These are phyloP conservation scores for Eurois occulta DNA, from an alignment of 2,888 invertebrate genomes.

Conservation along the genomic window DNA sequence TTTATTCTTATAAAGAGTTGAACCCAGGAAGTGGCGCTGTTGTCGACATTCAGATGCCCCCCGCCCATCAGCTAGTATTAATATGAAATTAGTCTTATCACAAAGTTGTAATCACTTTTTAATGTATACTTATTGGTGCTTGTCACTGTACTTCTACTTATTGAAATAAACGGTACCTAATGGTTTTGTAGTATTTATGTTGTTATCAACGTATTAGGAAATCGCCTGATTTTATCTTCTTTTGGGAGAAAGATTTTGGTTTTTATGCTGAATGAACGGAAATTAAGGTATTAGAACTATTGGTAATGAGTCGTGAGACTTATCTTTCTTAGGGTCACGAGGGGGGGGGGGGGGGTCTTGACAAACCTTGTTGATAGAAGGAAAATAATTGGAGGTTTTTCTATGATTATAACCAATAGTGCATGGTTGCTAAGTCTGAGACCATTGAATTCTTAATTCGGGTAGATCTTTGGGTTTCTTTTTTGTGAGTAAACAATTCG, in stretches of 20 bases:
- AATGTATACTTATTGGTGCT: not conserved
- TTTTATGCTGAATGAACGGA: not conserved
- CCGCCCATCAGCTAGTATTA: not conserved
- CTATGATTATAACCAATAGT: not conserved
- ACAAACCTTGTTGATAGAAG: not conserved
- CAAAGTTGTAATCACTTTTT: not conserved
- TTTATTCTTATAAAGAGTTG: not conserved
- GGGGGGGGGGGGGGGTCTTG: no score
- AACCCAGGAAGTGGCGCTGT: not conserved
- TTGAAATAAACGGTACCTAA: slow-evolving; percentile 27
- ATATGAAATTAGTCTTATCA: not conserved
- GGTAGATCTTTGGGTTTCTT: not conserved
- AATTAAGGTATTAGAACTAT: not conserved
- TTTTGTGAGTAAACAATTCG: not conserved
- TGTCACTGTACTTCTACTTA: not conserved
- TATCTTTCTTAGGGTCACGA: not conserved
- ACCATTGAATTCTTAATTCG: not conserved
- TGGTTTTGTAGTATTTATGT: slow-evolving; percentile 45
- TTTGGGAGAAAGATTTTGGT: not conserved
- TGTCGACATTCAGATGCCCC: not conserved
- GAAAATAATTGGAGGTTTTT: not conserved
- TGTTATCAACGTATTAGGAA: slow-evolving; percentile 41
- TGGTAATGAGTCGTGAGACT: not conserved
- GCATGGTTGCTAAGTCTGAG: not conserved
- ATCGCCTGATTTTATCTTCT: slow-evolving; percentile 16